Evolutionary conservation across 2,113 vertebrate species (phyloP), one percentile per base, ranked within the genome.

Genomic region (Phaetusa simplex): DNA sequence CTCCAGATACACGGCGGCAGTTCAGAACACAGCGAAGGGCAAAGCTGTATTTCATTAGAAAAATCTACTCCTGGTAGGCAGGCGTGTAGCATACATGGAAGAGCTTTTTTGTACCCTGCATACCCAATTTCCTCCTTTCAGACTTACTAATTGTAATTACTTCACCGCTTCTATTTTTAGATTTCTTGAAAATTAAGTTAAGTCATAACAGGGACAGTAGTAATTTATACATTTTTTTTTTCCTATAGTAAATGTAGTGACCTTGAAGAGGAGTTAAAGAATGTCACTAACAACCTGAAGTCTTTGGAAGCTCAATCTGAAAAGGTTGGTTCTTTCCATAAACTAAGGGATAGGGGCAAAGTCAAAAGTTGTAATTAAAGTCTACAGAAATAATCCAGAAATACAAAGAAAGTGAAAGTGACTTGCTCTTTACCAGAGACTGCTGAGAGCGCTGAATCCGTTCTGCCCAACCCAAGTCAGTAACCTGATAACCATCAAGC

Each of bases 231-330:
- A 42, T 43, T 85, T 78, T 77, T 5, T 91, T 79, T 74, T 42
- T 8, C 45, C 45, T 21, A 2, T 72, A 99, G 99, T 71, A 99
- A 99, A 97, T 99, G 99, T 26, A 97, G 98, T 7, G 99, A 99
- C 96, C 97, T 99, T 76, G 99, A 99, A 70, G 99, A 99, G 88
- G 99, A 99, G 83, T 97, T 99, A 70, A 99, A 99, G 97, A 99
- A 99, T 1, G 99, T 99, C 96, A 99, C 99, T n/a, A 99, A 99
- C 98, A 99, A 99, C 92, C 98, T 99, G 59, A 99, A 99, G 86
- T 99, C 99, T 2, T 98, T 99, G n/a, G 99, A 99, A 97, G 99
- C 99, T 86, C 99, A 99, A 24, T 99, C 99, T 42, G 99, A 99
- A 65, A 99, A 99, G 99, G 99, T 99, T 23, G 80, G 98, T 96